phyloP scores from a whole-genome alignment of 2,888 invertebrate species.

The Polymixis lichenea region DNA sequence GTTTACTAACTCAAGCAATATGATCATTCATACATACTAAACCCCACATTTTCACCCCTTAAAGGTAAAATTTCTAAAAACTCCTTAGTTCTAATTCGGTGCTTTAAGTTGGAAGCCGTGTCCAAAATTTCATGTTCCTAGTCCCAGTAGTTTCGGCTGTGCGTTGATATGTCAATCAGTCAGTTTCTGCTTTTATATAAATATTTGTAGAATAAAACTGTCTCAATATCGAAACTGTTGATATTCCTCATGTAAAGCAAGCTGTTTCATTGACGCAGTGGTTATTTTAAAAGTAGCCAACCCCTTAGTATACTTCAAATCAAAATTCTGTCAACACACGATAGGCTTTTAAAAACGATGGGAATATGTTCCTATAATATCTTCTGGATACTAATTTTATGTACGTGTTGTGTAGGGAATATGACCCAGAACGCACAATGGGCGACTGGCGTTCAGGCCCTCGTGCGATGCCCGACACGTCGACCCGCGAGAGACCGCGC shows the following conservation, averaged over 20 bases:
- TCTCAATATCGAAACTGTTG: not conserved
- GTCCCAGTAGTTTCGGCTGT: too few relatives aligned
- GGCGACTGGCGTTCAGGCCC: slow-evolving; percentile 95
- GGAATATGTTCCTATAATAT: not conserved
- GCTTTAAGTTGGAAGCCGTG: too few relatives aligned
- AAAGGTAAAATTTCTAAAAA: too few relatives aligned
- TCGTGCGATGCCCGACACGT: slow-evolving; percentile 87
- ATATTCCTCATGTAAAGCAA: not conserved
- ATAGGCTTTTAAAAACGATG: not conserved
- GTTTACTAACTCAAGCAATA: too few relatives aligned
- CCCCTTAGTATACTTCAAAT: not conserved
- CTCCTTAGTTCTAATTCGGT: too few relatives aligned
- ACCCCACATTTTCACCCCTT: too few relatives aligned
- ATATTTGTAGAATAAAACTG: too few relatives aligned
- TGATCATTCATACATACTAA: too few relatives aligned
- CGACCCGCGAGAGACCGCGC: slow-evolving; percentile 54
- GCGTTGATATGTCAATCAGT: too few relatives aligned
- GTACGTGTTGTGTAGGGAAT: slow-evolving; percentile 80
- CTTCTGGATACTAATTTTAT: not conserved
- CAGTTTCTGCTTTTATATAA: too few relatives aligned
- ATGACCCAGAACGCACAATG: slow-evolving; percentile 92
- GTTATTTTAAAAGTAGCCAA: not conserved
- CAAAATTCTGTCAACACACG: not conserved
- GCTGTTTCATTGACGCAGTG: not conserved
- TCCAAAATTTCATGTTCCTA: too few relatives aligned